phyloP scores from a whole-genome alignment of 2,797 vertebrate species.

The Mus spretus region DNA sequence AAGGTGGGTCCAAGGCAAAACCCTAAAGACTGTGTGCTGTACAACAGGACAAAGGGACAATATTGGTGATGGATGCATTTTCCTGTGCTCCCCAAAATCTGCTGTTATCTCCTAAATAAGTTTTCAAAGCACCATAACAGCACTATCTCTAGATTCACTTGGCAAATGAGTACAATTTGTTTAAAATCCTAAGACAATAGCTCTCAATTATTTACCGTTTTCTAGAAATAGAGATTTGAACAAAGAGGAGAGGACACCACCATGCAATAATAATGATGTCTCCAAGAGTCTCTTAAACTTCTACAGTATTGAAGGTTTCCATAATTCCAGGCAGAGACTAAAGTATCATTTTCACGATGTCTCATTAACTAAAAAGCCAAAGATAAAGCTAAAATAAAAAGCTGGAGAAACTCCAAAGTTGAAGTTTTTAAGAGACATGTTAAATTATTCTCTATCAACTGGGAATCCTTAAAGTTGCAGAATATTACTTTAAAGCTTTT shows the following conservation, averaged over 20 bases:
- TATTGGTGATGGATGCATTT: background rate
- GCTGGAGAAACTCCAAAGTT: constrained; percentile 34
- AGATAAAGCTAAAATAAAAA: constrained; percentile 71
- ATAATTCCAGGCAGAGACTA: constrained; percentile 40
- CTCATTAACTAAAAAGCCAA: constrained; percentile 69
- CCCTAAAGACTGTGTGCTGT: background rate
- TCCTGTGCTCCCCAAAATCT: background rate
- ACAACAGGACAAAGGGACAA: background rate
- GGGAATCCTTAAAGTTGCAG: constrained; percentile 55
- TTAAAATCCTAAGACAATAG: constrained; percentile 63
- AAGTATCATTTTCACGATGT: constrained; percentile 62
- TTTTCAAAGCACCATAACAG: constrained; percentile 33
- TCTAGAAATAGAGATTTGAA: background rate
- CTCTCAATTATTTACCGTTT: constrained; percentile 49
- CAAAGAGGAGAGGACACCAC: background rate
- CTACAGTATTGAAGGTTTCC: background rate
- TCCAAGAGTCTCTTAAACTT: constrained; percentile 33
- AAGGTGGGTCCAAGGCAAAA: background rate
- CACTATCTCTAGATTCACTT: background rate
- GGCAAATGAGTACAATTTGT: constrained; percentile 27
- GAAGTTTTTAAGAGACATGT: constrained; percentile 61
- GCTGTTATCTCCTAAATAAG: constrained; percentile 25
- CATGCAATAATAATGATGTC: background rate
- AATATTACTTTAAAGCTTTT: constrained; percentile 60
- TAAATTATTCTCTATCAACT: constrained; percentile 76